Evolutionary conservation across 1,140 invertebrate species (phyloP), one percentile per base, ranked within the genome.

Genomic region (Drosophila simulans): DNA sequence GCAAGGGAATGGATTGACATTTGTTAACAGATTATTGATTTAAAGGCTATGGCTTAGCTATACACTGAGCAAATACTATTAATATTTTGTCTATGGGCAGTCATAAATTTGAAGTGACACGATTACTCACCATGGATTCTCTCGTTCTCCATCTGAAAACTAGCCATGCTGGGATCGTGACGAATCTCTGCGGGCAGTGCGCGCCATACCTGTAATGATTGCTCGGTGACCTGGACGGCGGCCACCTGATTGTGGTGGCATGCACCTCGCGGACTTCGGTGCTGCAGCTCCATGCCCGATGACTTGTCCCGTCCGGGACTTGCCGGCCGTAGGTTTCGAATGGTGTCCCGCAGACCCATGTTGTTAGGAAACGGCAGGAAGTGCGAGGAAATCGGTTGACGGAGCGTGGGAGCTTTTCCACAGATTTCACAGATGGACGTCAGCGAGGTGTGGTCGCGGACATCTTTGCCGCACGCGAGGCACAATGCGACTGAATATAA

Each of bases 71-170:
- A 39, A 22, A 22, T 22, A 22, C 2, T 22, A 22, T 22, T 22
- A 22, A 3, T 22, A 22, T 22, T 22, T 22, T 22, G 2, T 22
- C 20, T 22, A 22, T 22, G 3, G 2, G 20, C 20, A 22, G 2
- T 0, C 20, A 27, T 27, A 27, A 27, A 27, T 27, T 27, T 5
- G 5, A 27, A 5, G 5, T 27, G 25, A 5, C 5, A 5, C 25
- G 0, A 3, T 43, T 17, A 77, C 77, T 90, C 56, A 92, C 94
- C 94, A 85, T 93, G 93, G 13, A 94, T 90, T 49, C 94, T 93
- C 54, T 95, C 94, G 58, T 95, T 95, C 42, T 94, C 93, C 66
- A 93, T 93, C 79, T 94, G 94, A 92, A 95, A 95, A 4, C 93
- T 92, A 27, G 93, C 94, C 79, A 95, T 92, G 55, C 94, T 94